Evolutionary conservation across 2,888 invertebrate species (phyloP).

Genomic region (Eupsilia transversa): DNA sequence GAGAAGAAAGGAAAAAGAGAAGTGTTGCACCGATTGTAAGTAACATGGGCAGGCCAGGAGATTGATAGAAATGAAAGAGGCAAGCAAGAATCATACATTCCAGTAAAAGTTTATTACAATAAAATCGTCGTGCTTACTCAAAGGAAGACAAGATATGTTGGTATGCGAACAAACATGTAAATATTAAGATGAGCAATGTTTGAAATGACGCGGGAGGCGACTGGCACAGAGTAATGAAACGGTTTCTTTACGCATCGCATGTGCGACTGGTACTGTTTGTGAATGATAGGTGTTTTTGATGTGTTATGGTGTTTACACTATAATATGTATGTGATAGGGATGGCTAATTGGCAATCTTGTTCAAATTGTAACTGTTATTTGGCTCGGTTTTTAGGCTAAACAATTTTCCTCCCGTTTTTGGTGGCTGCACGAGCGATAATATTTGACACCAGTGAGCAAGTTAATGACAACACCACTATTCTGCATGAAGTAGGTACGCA

Average conservation of each 20-base stretch:
- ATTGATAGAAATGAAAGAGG: neutral
- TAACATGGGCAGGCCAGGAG: neutral
- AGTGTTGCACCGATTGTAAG: too few relatives aligned
- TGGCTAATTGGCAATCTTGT: neutral
- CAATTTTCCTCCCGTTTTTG: neutral
- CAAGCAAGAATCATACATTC: too few relatives aligned
- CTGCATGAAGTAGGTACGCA: neutral
- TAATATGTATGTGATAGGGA: neutral
- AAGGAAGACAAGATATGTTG: slow-evolving; percentile 2
- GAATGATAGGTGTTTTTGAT: slow-evolving; percentile 31
- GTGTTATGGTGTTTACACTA: slow-evolving; percentile 31
- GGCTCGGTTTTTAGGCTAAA: neutral
- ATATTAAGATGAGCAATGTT: slow-evolving; percentile 35
- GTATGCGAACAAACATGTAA: slow-evolving; percentile 35
- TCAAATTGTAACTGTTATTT: neutral
- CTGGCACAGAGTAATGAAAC: neutral
- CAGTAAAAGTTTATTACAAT: slow-evolving; percentile 1
- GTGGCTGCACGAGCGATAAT: neutral
- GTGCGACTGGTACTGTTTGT: neutral
- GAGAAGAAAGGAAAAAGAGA: neutral
- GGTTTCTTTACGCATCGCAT: too few relatives aligned
- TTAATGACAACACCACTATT: neutral
- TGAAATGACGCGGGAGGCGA: slow-evolving; percentile 26
- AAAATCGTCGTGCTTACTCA: neutral
- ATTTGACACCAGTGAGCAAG: neutral